Evolutionary conservation across 1,140 invertebrate species (phyloP).

Genomic region (Bombus fervidus): DNA sequence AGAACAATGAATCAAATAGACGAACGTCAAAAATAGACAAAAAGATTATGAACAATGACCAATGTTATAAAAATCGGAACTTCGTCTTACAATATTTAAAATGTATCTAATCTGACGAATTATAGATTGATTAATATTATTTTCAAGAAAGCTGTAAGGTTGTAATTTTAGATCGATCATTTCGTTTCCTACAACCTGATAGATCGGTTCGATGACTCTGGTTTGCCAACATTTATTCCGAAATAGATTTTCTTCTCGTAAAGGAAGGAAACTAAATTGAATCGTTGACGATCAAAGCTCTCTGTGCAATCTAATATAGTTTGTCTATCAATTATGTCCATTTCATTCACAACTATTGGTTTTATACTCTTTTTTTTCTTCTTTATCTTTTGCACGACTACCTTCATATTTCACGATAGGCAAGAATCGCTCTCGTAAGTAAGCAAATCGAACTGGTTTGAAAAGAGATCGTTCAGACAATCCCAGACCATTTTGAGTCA

Average conservation of each 20-base stretch:
- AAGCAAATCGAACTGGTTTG: conserved; percentile 39
- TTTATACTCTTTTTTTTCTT: conserved; percentile 12
- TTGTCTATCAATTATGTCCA: conserved; percentile 44
- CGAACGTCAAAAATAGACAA: too few species aligned
- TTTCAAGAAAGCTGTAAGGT: too few species aligned
- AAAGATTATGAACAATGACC: too few species aligned
- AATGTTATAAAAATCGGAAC: too few species aligned
- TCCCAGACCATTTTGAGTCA: neutral
- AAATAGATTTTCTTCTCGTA: neutral
- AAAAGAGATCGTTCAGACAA: neutral
- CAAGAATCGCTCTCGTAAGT: conserved; percentile 17
- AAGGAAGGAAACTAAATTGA: neutral
- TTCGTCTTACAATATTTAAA: too few species aligned
- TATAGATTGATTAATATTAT: too few species aligned
- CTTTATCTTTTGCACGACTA: neutral
- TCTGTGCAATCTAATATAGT: conserved; percentile 61
- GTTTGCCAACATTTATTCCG: neutral
- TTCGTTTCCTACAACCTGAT: too few species aligned
- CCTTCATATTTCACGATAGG: neutral
- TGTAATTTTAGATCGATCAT: too few species aligned
- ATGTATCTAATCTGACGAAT: too few species aligned
- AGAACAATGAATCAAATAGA: too few species aligned
- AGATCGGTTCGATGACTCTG: neutral
- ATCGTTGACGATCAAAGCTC: conserved; percentile 44
- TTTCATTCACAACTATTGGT: conserved; percentile 23